A percentile compares a stretch with the other conserved stretches of the same genome.
Evolutionary conservation across 2,797 vertebrate genomes (phyloP).

Genomic region (Cygnus olor): DNA sequence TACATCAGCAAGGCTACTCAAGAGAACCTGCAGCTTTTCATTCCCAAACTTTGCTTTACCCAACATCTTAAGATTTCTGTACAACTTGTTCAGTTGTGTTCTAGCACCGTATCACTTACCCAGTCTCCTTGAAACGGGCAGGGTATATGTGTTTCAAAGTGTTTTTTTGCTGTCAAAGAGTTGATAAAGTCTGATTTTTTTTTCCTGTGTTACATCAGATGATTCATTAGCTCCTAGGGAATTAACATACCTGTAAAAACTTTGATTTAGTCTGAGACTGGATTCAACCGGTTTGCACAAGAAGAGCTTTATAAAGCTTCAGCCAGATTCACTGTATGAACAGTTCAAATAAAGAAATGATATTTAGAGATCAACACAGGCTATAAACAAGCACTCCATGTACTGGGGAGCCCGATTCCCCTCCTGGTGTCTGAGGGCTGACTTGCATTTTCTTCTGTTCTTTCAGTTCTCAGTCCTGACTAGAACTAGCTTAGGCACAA

Average conservation of each 20-base stretch:
- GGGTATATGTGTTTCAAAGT: not conserved
- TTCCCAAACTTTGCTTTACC: not conserved
- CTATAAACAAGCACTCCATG: not conserved
- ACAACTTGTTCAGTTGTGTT: not conserved
- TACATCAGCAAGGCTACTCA: not conserved
- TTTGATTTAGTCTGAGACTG: not conserved
- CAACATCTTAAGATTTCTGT: not conserved
- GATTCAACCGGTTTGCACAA: not conserved
- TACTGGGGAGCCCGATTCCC: not conserved
- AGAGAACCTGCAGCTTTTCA: not conserved
- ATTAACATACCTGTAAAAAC: not conserved
- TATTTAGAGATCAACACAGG: not conserved
- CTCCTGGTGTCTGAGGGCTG: accelerated
- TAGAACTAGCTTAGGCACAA: not conserved
- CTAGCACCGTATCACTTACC: not conserved
- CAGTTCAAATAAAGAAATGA: not conserved
- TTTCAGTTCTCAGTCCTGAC: not conserved
- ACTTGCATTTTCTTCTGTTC: not conserved
- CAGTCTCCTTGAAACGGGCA: not conserved
- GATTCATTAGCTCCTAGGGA: not conserved
- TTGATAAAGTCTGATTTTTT: not conserved
- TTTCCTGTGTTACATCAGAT: not conserved
- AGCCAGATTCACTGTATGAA: not conserved
- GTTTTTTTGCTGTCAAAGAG: not conserved
- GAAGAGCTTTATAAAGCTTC: not conserved